Conservation (phyloP, 2,113 vertebrate species). For the Pelvicachromis taeniatus region DNA sequence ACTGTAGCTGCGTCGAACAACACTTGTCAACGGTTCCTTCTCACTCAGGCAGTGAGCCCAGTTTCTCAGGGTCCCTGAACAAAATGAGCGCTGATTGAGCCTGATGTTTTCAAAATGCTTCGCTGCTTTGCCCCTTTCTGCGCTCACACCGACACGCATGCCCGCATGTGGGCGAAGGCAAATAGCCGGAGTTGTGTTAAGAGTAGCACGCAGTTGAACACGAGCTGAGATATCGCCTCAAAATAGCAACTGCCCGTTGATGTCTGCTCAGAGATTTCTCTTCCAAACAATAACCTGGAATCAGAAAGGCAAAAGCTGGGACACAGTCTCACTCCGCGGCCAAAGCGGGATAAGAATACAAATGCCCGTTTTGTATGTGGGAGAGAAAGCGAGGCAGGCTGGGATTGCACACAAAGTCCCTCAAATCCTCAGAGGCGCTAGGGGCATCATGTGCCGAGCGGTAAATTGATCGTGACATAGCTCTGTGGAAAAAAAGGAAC, state of each 20-base stretch:
- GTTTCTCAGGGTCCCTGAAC: conserved; percentile 48
- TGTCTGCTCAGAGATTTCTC: conserved; percentile 19
- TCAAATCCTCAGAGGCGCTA: conserved; percentile 67
- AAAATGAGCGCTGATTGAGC: conserved; percentile 54
- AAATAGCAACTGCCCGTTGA: conserved; percentile 11
- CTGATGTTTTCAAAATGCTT: conserved; percentile 56
- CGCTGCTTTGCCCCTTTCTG: conserved; percentile 4
- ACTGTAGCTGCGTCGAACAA: conserved; percentile 1
- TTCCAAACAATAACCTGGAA: conserved; percentile 52
- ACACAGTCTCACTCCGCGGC: conserved; percentile 41
- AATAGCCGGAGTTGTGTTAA: not conserved
- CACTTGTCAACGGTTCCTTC: conserved; percentile 7
- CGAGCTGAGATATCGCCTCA: not conserved
- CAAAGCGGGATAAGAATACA: conserved; percentile 61
- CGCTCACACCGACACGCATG: not conserved
- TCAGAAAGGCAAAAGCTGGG: conserved; percentile 41
- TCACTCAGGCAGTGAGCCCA: conserved; percentile 36
- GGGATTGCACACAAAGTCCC: conserved; percentile 66
- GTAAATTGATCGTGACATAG: conserved; percentile 73
- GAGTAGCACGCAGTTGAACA: not conserved
- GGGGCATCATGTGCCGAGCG: conserved; percentile 69
- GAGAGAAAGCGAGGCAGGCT: conserved; percentile 52
- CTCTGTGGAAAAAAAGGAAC: conserved; percentile 45
- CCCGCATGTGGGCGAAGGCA: not conserved
- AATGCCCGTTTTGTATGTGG: conserved; percentile 61